Evolutionary conservation across 2,113 vertebrate genomes (phyloP).

Genomic region (Neotragus moschatus): DNA sequence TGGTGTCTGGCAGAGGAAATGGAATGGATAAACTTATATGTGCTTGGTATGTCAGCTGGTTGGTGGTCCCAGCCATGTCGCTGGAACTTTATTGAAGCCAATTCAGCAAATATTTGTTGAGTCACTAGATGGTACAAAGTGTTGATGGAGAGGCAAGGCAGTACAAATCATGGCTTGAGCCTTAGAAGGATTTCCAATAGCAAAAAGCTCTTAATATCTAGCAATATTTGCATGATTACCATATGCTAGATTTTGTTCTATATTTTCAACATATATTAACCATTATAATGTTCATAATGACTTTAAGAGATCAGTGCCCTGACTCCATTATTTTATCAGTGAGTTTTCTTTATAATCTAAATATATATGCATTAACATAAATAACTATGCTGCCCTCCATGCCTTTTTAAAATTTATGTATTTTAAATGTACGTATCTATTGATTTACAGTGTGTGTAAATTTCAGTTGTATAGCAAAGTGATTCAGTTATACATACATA

Average conservation of each 20-base stretch:
- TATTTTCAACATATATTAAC: background rate
- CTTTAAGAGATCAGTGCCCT: background rate
- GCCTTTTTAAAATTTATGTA: background rate
- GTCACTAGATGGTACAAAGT: background rate
- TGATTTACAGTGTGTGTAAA: background rate
- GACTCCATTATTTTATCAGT: background rate
- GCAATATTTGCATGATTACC: background rate
- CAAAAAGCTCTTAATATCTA: background rate
- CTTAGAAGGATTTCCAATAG: background rate
- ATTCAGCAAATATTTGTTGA: conserved; percentile 64
- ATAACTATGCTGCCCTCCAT: background rate
- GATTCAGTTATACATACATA: background rate
- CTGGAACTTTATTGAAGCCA: conserved; percentile 43
- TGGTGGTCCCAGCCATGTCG: conserved; percentile 9
- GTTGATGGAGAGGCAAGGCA: background rate
- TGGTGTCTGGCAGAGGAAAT: conserved; percentile 49
- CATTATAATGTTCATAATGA: background rate
- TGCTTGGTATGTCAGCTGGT: conserved; percentile 36
- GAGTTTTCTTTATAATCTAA: background rate
- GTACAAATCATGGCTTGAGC: background rate
- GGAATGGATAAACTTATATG: conserved; percentile 6
- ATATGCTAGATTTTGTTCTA: background rate
- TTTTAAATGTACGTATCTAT: background rate
- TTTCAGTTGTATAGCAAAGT: background rate
- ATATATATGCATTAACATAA: background rate